Conservation (phyloP, 2,888 invertebrate genomes). For the Machimus atricapillus region DNA sequence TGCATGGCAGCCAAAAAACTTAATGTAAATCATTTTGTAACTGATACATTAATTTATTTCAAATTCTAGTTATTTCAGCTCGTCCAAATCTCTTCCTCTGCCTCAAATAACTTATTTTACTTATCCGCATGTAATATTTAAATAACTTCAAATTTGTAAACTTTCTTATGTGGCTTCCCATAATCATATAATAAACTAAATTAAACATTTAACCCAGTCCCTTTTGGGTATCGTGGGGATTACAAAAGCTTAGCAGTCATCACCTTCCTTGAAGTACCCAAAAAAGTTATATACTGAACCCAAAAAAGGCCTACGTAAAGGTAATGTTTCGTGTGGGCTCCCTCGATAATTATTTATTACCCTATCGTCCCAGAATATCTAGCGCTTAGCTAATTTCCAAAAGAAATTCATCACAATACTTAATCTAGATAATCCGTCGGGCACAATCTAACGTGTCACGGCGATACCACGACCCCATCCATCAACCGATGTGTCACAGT, state of each 20-base stretch:
- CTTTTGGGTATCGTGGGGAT: background rate
- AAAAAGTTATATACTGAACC: background rate
- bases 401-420: conserved; percentile 35
- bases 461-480: conserved; percentile 26
- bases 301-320: background rate
- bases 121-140: no score
- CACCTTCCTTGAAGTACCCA: background rate
- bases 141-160: background rate
- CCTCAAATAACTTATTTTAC: no score
- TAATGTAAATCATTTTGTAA: no score
- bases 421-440: conserved; percentile 23
- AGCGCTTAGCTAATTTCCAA: conserved; percentile 4
- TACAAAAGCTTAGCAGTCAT: background rate
- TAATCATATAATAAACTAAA: background rate
- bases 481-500: conserved; percentile 32
- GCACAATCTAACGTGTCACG: conserved; percentile 5
- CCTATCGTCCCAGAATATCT: conserved; percentile 20
- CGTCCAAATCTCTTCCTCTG: no score
- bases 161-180: background rate
- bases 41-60: no score
- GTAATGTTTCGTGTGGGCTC: background rate
- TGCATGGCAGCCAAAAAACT: no score
- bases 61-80: no score
- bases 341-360: conserved; percentile 19
- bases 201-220: background rate